phyloP scores from a whole-genome alignment of 2,113 vertebrate species.

The Tragelaphus buxtoni region DNA sequence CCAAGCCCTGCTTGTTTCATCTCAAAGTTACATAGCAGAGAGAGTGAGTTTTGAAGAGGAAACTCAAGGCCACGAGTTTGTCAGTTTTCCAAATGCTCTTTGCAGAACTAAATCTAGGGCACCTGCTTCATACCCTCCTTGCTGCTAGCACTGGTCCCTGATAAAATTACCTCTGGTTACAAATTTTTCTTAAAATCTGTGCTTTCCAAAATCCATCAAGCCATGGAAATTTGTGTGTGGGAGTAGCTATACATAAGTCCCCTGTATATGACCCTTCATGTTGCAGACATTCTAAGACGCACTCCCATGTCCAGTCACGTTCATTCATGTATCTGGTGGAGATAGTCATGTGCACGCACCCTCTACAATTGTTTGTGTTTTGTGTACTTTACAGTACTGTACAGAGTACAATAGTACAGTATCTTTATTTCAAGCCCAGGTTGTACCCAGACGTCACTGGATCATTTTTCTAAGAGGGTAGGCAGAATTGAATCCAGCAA shows the following conservation, averaged over 20 bases:
- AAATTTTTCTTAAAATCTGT: neutral
- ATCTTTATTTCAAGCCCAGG: neutral
- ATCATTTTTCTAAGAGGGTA: neutral
- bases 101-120: neutral
- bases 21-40: neutral
- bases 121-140: neutral
- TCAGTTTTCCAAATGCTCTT: neutral
- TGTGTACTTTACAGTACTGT: neutral
- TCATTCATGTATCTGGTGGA: neutral
- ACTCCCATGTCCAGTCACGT: neutral
- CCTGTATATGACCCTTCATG: neutral
- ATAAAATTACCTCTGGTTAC: neutral
- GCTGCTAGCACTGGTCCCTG: neutral
- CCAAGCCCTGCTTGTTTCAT: neutral
- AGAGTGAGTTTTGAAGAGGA: neutral
- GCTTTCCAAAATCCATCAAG: neutral
- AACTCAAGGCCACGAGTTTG: neutral
- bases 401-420: neutral
- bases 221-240: neutral
- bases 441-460: neutral
- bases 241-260: neutral
- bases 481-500: neutral
- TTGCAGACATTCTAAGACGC: neutral
- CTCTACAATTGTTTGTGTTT: neutral
- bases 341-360: neutral